Conservation (phyloP, 2,888 invertebrate species). For the Drosophila hamatofila region DNA sequence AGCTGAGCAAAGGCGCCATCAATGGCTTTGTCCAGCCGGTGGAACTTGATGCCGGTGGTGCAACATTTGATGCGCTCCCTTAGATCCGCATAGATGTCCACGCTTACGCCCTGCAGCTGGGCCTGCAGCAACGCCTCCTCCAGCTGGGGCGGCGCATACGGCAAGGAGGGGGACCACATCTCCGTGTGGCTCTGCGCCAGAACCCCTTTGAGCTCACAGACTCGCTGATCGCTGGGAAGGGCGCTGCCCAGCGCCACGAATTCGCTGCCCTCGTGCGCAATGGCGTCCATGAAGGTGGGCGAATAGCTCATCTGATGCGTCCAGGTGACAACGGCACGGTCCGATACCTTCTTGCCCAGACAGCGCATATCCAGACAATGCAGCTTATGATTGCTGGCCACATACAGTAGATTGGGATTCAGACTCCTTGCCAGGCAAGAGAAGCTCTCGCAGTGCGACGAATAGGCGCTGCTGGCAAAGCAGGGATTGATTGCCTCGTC, state of each 20-base stretch:
- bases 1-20: slow-evolving; percentile 61
- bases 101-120: slow-evolving; percentile 52
- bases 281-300: slow-evolving; percentile 77
- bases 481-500: slow-evolving; percentile 51
- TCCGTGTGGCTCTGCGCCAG: slow-evolving; percentile 25
- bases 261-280: slow-evolving; percentile 63
- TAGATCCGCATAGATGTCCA: slow-evolving; percentile 72
- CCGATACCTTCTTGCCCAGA: slow-evolving; percentile 59
- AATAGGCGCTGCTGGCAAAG: slow-evolving; percentile 60
- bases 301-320: slow-evolving; percentile 80
- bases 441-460: slow-evolving; percentile 73
- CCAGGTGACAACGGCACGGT: slow-evolving; percentile 76
- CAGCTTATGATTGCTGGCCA: slow-evolving; percentile 82
- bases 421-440: slow-evolving; percentile 70
- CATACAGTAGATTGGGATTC: slow-evolving; percentile 79
- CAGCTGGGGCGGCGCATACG: slow-evolving; percentile 76
- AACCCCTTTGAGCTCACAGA: slow-evolving; percentile 71
- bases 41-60: slow-evolving; percentile 77
- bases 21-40: slow-evolving; percentile 33
- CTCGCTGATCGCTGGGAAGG: slow-evolving; percentile 70
- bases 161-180: slow-evolving; percentile 66
- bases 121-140: slow-evolving; percentile 66
- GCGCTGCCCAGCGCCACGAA: slow-evolving; percentile 75
- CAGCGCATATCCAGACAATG: slow-evolving; percentile 81
- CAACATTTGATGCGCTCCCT: slow-evolving; percentile 72